These are phyloP conservation scores for Aldabrachelys gigantea DNA, from an alignment of 2,113 vertebrate genomes.

Conservation along the genomic window DNA sequence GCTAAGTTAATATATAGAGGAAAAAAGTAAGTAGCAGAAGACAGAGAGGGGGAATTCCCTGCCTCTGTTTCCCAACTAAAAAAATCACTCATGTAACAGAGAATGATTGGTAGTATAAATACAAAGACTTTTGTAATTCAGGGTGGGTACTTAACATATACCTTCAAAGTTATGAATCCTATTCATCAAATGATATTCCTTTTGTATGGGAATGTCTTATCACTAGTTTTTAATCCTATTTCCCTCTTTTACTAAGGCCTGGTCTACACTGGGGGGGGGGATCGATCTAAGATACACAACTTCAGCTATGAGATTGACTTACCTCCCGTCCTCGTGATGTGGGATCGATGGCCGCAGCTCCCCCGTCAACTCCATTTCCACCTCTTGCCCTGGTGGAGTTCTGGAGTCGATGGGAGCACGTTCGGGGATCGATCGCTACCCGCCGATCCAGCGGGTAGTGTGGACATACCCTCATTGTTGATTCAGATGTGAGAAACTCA, in stretches of 20 bases:
- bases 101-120: neutral
- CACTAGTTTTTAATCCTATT: neutral
- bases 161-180: neutral
- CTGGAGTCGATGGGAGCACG: too few relatives aligned
- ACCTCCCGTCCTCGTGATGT: too few relatives aligned
- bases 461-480: neutral
- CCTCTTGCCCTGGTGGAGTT: too few relatives aligned
- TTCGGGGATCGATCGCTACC: too few relatives aligned
- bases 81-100: constrained; percentile 23
- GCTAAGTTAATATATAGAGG: neutral
- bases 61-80: constrained; percentile 47
- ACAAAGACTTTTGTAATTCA: constrained; percentile 9
- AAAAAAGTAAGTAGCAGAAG: neutral
- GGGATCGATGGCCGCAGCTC: too few relatives aligned
- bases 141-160: neutral
- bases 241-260: neutral
- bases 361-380: too few relatives aligned
- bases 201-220: neutral
- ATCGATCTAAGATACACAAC: too few relatives aligned
- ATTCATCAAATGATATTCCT: neutral
- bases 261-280: too few relatives aligned
- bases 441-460: too few relatives aligned
- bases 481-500: neutral
- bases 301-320: too few relatives aligned
- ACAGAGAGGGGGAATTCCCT: constrained; percentile 62